Percentiles rank a stretch among this genome's conserved stretches.
Evolutionary conservation across 2,888 invertebrate species (phyloP).

Genomic region (Pachycephus smyrnensis): DNA sequence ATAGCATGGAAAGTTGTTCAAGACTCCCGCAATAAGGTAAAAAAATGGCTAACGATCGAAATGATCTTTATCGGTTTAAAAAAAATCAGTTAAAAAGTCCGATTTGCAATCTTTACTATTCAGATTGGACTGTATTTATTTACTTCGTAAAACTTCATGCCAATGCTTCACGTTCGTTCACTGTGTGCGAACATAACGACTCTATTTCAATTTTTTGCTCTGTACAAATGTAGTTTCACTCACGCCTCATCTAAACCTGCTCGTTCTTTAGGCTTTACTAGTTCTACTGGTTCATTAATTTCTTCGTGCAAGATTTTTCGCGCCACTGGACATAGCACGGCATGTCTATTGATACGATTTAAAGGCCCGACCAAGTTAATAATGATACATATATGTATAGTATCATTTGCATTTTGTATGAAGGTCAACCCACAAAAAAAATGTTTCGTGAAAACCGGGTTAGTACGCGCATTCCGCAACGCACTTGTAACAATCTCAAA

Average conservation of each 20-base stretch:
- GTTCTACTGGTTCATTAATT: neutral
- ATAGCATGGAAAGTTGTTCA: neutral
- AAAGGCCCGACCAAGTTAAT: neutral
- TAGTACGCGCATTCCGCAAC: neutral
- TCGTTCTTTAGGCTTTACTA: neutral
- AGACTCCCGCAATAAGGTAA: neutral
- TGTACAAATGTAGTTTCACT: neutral
- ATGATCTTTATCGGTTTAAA: neutral
- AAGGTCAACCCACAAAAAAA: slow-evolving; percentile 13
- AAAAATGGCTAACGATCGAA: neutral
- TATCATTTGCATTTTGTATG: neutral
- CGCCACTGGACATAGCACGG: neutral
- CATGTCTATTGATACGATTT: neutral
- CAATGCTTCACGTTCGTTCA: neutral
- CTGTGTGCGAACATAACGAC: neutral
- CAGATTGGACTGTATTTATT: neutral
- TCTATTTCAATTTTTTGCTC: neutral
- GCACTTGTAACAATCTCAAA: neutral
- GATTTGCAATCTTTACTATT: neutral
- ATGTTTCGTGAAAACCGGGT: slow-evolving; percentile 27
- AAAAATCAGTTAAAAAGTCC: neutral
- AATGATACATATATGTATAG: neutral
- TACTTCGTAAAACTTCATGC: neutral
- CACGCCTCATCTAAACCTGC: neutral
- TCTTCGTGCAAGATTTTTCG: neutral